A percentile compares a stretch with the other conserved stretches of the same genome.
Conservation (phyloP, 1,140 invertebrate species). For the Cyclargus thomasi region DNA sequence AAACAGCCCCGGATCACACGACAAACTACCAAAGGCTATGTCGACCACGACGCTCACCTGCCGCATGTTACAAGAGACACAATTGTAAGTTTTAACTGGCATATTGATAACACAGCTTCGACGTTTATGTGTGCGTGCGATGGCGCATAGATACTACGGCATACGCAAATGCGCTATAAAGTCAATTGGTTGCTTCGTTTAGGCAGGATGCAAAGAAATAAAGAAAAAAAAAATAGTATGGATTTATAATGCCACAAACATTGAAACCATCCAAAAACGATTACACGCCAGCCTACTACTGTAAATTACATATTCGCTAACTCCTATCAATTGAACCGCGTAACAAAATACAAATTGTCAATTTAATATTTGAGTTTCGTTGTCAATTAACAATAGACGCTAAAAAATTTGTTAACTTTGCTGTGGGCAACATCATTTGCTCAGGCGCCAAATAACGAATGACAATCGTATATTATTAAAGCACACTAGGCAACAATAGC, state of each 20-base stretch:
- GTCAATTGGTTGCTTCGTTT: too few species aligned
- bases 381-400: slow-evolving; percentile 44
- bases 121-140: too few species aligned
- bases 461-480: slow-evolving; percentile 11
- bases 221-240: too few species aligned
- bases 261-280: too few species aligned
- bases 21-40: slow-evolving; percentile 38
- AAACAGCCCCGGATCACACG: slow-evolving; percentile 33
- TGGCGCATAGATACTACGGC: too few species aligned
- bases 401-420: slow-evolving; percentile 32
- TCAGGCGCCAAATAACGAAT: slow-evolving; percentile 29
- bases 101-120: too few species aligned
- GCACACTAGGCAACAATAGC: slow-evolving; percentile 7
- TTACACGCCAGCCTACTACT: too few species aligned
- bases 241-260: too few species aligned
- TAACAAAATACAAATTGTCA: slow-evolving; percentile 26
- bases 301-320: slow-evolving; percentile 16
- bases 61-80: not conserved
- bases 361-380: slow-evolving; percentile 37
- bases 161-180: too few species aligned
- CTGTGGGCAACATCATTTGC: slow-evolving; percentile 28
- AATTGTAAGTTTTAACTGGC: too few species aligned
- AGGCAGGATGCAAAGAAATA: too few species aligned
- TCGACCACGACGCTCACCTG: slow-evolving; percentile 34
- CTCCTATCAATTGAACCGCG: slow-evolving; percentile 13